Conservation (phyloP, 1,140 invertebrate genomes). For the Macrotrachela quadricornifera region DNA sequence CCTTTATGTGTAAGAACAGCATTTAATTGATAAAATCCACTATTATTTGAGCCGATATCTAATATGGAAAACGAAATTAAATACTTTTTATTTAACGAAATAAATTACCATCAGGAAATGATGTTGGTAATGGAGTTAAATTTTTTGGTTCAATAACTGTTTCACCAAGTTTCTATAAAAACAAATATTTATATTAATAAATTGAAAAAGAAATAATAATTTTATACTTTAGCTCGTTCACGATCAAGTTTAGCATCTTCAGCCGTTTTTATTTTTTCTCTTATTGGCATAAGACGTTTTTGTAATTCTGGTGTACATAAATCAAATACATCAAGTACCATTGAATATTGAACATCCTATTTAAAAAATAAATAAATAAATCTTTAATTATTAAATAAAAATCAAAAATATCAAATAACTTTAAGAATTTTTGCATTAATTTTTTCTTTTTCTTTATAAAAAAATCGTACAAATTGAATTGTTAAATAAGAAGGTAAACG, state of each 20-base stretch:
- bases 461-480: constrained; percentile 92
- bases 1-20: constrained; percentile 93
- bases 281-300: constrained; percentile 63
- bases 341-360: constrained; percentile 89
- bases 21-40: constrained; percentile 76
- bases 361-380: constrained; percentile 5
- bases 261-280: constrained; percentile 46
- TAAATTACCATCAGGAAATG: constrained; percentile 8
- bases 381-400: constrained; percentile 11
- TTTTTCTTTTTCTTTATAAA: constrained; percentile 82
- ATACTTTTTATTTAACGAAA: not conserved
- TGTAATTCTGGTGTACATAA: constrained; percentile 74
- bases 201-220: not conserved
- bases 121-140: constrained; percentile 22
- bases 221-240: constrained; percentile 2
- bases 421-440: constrained; percentile 82
- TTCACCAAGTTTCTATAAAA: not conserved
- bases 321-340: constrained; percentile 82
- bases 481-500: constrained; percentile 85
- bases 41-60: constrained; percentile 86
- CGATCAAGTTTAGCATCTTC: constrained; percentile 13
- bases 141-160: constrained; percentile 39
- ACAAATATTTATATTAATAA: not conserved
- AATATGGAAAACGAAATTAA: constrained; percentile 19
- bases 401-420: constrained; percentile 38